Base-by-base conservation (phyloP, 2,888 invertebrate genomes). In the Cotesia congregata region DNA sequence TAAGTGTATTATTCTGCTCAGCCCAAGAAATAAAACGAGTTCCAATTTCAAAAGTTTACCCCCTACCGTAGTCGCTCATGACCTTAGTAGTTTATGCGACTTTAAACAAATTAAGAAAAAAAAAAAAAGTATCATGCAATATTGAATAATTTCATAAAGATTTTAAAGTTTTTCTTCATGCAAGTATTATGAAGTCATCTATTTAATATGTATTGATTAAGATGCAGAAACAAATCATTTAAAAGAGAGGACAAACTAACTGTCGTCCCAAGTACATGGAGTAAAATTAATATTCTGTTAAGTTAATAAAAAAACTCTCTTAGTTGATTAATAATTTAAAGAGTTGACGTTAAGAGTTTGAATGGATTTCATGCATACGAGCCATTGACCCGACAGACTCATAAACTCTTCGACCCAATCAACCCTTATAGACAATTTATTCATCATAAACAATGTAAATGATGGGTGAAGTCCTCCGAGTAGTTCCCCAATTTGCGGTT, bases 391-490 rank as follows among this genome's bases (percentile, higher is more conserved):
- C 72, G 71, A 77, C 78, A 78, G 75, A 40, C 73, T 38, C 73
- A 65, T 69, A 75, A 69, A 75, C 70, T 69, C 68, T 70, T 65
- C 69, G 64, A 64, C 75, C 41, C 75, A 70, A 72, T 75, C 72
- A 39, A 73, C 64, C 77, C 68, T 74, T 12, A 76, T n/a, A 50
- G 79, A 81, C 76, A 82, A 84, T 83, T 85, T 85, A 84, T 84
- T 82, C 77, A 81, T 80, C 80, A 80, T 82, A 82, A 83, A 85
- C 79, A 82, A 78, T 72, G 78, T 81, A 83, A 83, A 79, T 83
- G 81, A 84, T 78, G 81, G 80, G 77, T 75, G n/a, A 68, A 17
- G 65, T 69, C 68, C 62, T 59, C 70, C 67, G 75, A 67, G 65
- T 73, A 59, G 60, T 73, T 39, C 12, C 72, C 17, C 38, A 20